Conservation (phyloP, 2,113 vertebrate genomes). For the Mirounga angustirostris region DNA sequence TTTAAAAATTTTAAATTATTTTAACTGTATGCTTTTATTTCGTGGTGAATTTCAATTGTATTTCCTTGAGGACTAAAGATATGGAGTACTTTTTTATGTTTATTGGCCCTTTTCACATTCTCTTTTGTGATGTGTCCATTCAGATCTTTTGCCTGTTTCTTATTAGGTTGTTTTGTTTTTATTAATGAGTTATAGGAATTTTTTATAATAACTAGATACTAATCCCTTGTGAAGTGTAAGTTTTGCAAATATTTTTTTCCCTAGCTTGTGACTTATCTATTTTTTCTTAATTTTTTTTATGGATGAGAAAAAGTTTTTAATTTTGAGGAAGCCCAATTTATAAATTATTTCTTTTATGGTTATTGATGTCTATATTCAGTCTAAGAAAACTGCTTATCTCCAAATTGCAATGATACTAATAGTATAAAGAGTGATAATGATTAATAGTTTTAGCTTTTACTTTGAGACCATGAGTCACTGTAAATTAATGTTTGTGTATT, state of each 20-base stretch:
- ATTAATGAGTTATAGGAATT: neutral
- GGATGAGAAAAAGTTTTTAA: neutral
- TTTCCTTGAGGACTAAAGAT: slow-evolving; percentile 12
- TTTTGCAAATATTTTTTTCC: slow-evolving; percentile 1
- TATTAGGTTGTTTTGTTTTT: neutral
- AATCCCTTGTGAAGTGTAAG: neutral
- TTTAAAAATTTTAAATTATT: slow-evolving; percentile 12
- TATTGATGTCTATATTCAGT: neutral
- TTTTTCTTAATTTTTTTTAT: neutral
- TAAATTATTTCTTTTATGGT: neutral
- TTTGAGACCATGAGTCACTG: neutral
- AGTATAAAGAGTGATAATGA: neutral
- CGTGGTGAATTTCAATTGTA: neutral
- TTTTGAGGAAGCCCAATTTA: neutral
- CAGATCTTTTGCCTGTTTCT: neutral
- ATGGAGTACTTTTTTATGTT: neutral
- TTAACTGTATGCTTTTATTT: slow-evolving; percentile 21
- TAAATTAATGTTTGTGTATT: neutral
- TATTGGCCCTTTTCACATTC: neutral
- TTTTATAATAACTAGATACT: neutral
- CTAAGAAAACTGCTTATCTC: neutral
- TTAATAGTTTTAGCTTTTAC: neutral
- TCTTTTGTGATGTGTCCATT: neutral
- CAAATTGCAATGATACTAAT: neutral
- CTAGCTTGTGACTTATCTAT: neutral